These are phyloP conservation scores for Drosophila insularis DNA, from an alignment of 1,140 invertebrate genomes.

Conservation along the genomic window DNA sequence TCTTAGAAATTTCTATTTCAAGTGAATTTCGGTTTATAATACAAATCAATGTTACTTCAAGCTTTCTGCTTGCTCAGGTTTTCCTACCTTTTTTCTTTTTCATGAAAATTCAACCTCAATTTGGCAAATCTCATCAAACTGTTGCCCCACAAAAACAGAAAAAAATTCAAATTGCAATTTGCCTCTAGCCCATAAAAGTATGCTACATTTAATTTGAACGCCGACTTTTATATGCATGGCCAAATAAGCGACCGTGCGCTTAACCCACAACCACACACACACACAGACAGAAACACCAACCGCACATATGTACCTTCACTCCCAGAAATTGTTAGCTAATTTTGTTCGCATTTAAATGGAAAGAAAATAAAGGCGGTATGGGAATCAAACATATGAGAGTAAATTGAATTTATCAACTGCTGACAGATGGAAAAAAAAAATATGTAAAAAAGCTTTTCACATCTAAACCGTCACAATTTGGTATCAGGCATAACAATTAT, in stretches of 20 bases:
- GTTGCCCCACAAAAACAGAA: slow-evolving; percentile 7
- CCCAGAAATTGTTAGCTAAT: slow-evolving; percentile 12
- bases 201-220: slow-evolving; percentile 67
- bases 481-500: background rate
- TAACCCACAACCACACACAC: slow-evolving; percentile 31
- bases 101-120: slow-evolving; percentile 24
- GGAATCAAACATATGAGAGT: slow-evolving; percentile 44
- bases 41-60: background rate
- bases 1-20: background rate
- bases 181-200: slow-evolving; percentile 56
- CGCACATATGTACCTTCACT: background rate
- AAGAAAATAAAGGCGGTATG: slow-evolving; percentile 63
- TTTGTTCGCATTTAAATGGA: slow-evolving; percentile 50
- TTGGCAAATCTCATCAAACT: slow-evolving; percentile 29
- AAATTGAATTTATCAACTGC: slow-evolving; percentile 76
- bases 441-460: slow-evolving; percentile 3
- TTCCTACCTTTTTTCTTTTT: background rate
- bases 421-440: slow-evolving; percentile 38
- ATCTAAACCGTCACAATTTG: background rate
- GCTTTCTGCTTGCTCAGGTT: background rate
- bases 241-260: slow-evolving; percentile 60
- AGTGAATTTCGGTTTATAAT: background rate
- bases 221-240: slow-evolving; percentile 61
- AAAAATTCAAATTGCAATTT: slow-evolving; percentile 29
- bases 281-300: background rate